Conservation (phyloP, 2,888 invertebrate genomes). For the Xestia rhomboidea region DNA sequence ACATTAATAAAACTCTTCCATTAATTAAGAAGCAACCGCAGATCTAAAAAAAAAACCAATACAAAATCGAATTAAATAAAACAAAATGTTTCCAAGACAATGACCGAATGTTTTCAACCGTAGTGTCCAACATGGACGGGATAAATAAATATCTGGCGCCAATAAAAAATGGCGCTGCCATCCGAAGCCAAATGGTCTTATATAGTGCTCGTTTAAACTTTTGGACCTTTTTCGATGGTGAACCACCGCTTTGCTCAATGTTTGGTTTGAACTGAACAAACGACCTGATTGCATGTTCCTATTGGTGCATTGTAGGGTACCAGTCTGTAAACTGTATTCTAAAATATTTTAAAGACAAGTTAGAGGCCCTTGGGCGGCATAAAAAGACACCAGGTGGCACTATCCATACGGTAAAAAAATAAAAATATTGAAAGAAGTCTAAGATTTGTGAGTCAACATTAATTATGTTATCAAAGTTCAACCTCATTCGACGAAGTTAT, state of each 20-base stretch:
- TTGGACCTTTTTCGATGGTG: slow-evolving; percentile 33
- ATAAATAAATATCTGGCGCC: slow-evolving; percentile 76
- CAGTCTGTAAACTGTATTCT: background rate
- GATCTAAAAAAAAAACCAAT: slow-evolving; percentile 2
- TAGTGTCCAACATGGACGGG: slow-evolving; percentile 62
- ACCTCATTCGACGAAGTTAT: too few relatives aligned
- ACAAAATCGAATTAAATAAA: slow-evolving; percentile 23
- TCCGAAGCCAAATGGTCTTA: slow-evolving; percentile 22
- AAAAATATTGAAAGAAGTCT: background rate
- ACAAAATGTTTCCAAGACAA: slow-evolving; percentile 32
- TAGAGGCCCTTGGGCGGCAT: too few relatives aligned
- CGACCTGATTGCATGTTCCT: background rate
- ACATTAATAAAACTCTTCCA: background rate
- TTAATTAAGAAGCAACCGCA: background rate
- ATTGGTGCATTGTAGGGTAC: background rate
- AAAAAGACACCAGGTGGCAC: too few relatives aligned
- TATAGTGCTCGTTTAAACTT: slow-evolving; percentile 23
- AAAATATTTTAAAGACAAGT: background rate
- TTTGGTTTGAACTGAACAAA: slow-evolving; percentile 17
- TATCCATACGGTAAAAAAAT: too few relatives aligned
- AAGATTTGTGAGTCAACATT: background rate
- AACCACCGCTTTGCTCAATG: slow-evolving; percentile 39
- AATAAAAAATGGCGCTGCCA: slow-evolving; percentile 74
- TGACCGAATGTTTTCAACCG: slow-evolving; percentile 41
- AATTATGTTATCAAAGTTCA: background rate